phyloP scores from a whole-genome alignment of 2,888 invertebrate genomes.

The Xanthostigma xanthostigma region DNA sequence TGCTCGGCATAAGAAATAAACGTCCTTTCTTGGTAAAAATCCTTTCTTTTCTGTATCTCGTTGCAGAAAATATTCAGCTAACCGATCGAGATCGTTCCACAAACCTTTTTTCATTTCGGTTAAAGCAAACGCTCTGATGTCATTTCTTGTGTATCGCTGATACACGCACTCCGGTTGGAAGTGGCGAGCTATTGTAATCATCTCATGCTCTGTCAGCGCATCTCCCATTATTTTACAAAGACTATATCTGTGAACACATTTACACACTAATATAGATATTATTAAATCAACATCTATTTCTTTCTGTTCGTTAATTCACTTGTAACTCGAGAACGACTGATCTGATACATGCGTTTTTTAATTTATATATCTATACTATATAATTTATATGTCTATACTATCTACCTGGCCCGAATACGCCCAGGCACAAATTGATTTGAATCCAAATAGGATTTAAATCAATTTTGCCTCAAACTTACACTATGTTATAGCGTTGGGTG shows the following conservation, averaged over 20 bases:
- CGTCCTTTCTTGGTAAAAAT: constrained; percentile 36
- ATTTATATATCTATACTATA: too few species aligned
- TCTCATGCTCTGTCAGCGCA: constrained; percentile 65
- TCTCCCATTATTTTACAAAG: constrained; percentile 49
- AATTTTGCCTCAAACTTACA: too few species aligned
- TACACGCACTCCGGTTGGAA: constrained; percentile 48
- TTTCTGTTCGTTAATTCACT: too few species aligned
- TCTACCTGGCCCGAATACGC: too few species aligned
- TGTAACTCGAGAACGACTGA: too few species aligned
- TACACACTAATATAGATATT: too few species aligned
- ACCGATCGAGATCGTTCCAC: constrained; percentile 52
- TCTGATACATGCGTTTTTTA: too few species aligned
- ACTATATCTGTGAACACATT: constrained; percentile 37
- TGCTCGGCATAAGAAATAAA: constrained; percentile 51
- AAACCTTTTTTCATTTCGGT: constrained; percentile 53
- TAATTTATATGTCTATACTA: too few species aligned
- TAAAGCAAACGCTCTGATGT: constrained; percentile 45
- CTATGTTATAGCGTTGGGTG: too few species aligned
- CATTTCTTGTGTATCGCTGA: constrained; percentile 22
- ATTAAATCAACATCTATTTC: too few species aligned
- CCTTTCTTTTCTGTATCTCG: constrained; percentile 41
- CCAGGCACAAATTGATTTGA: too few species aligned
- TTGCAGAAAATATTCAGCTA: constrained; percentile 42
- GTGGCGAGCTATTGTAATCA: constrained; percentile 56
- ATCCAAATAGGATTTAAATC: too few species aligned